Percentiles rank a stretch among this genome's conserved stretches.
Conservation (phyloP, 2,113 vertebrate species). For the Camelus bactrianus region DNA sequence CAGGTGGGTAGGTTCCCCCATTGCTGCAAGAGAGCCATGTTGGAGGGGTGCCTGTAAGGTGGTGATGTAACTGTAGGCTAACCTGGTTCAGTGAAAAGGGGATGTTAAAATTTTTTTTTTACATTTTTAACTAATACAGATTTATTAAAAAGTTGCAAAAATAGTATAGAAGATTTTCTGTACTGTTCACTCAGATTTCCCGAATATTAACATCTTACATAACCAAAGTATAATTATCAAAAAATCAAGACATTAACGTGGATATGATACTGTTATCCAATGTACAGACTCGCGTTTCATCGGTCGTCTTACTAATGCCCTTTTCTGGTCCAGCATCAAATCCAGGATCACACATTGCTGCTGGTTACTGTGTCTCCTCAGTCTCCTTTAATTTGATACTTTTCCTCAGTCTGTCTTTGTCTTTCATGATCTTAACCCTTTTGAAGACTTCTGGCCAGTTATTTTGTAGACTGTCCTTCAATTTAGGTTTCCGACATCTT, state of each 20-base stretch:
- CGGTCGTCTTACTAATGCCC: neutral
- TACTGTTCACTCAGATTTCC: slow-evolving; percentile 1
- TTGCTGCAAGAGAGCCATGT: neutral
- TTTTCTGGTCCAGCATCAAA: neutral
- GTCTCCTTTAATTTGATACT: neutral
- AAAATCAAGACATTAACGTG: neutral
- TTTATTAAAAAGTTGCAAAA: slow-evolving; percentile 10
- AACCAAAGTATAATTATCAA: neutral
- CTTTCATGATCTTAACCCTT: neutral
- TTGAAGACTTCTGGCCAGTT: neutral
- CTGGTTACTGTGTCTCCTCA: neutral
- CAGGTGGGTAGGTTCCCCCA: slow-evolving; percentile 86
- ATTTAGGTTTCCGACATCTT: neutral
- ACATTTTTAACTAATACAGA: neutral
- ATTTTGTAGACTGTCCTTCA: neutral
- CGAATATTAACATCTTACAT: neutral
- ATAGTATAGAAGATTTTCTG: neutral
- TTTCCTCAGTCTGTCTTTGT: neutral
- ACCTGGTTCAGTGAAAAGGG: neutral
- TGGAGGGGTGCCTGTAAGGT: neutral
- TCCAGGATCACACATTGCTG: neutral
- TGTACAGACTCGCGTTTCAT: neutral
- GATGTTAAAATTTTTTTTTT: neutral
- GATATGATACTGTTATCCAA: neutral
- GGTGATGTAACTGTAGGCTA: neutral